Base-by-base conservation (phyloP, 2,113 vertebrate species). In the Marmota monax region DNA sequence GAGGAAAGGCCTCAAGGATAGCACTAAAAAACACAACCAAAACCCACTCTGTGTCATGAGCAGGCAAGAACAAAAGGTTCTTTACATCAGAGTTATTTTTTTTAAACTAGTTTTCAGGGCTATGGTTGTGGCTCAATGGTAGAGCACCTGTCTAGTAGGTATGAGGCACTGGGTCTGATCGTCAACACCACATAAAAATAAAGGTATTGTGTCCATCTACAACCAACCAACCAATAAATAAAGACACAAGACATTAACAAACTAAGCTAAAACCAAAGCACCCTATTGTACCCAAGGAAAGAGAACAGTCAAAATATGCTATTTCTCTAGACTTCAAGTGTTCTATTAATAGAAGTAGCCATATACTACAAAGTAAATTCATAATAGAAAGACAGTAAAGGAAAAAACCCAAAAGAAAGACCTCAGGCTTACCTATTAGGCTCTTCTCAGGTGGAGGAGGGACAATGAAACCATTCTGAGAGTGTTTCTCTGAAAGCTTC, bases 381-480 rank as follows among this genome's bases (percentile, higher is more conserved):
- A 86, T 0, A 65, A 74, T 4, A 73, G 29, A 88, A 73, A 37
- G n/a, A 88, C 65, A 9, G 18, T 72, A 79, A 91, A 93, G 83
- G 63, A 70, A 95, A 86, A 86, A 90, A 53, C 48, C 56, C 37
- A 29, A 48, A 20, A 2, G 37, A 58, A 65, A 73, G 79, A 67
- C 20, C 65, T 58, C 6, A 61, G n/a, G 4, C 96, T 96, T 98
- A 99, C 99, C 99, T 98, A 99, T 98, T 74, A 99, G 98, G 98
- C 99, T 99, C 97, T 99, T 99, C 98, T 99, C 99, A 0, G 99
- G 99, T 0, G 99, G 99, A 0, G 99, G 99, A 84, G 99, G 99
- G n/a, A 99, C 99, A 13, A 99, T 99, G 92, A 99, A 99, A 63
- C 99, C 99, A 0, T 99, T 99, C 79, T 99, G 99, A 45, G 99